Evolutionary conservation across 1,140 invertebrate genomes (phyloP), one percentile per base, ranked within the genome.

Genomic region (Drosophila lini): DNA sequence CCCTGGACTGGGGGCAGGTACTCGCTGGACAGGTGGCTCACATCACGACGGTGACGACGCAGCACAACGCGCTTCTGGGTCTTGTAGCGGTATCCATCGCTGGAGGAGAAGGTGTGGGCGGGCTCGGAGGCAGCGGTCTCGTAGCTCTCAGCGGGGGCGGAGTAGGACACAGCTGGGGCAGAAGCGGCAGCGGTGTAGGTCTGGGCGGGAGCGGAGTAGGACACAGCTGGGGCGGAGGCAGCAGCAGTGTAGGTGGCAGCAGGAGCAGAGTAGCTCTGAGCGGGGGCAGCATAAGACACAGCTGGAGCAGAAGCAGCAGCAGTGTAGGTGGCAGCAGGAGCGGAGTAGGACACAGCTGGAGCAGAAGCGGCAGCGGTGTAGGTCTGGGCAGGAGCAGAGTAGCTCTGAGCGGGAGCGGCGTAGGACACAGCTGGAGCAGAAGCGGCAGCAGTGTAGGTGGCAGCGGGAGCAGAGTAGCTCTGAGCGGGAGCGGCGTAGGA

Each of bases 1-100:
- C 36, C 73, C 41, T 83, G 80, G 22, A 82, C 25, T 25, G 88
- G 88, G 41, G 88, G 88, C 74, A 90, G 71, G 52, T 90, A 90
- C 7, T 90, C 88, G 82, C 76, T 90, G 80, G 88, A 81, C 58
- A 88, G 70, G 25, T 88, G 74, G 84, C 78, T 81, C 58, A 78
- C 80, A 80, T 74, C 86, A 81, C 86, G 90, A 78, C 85, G 90
- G 34, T 81, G 78, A 36, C 86, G 90, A 53, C 88, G 78, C 31
- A 76, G 42, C 16, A 63, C 61, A 2, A 41, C 36, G 11, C 61
- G 61, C 10, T 11, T 10, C 13, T 80, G 71, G 67, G 83, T 88
- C 79, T 71, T 88, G 79, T 88, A 88, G 60, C 83, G 83, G 79
- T 88, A 88, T 52, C 84, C 85, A 56, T 84, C 78, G 48, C 8